These are phyloP conservation scores for Peribatodes rhomboidaria DNA, from an alignment of 2,888 invertebrate species.

Conservation along the genomic window DNA sequence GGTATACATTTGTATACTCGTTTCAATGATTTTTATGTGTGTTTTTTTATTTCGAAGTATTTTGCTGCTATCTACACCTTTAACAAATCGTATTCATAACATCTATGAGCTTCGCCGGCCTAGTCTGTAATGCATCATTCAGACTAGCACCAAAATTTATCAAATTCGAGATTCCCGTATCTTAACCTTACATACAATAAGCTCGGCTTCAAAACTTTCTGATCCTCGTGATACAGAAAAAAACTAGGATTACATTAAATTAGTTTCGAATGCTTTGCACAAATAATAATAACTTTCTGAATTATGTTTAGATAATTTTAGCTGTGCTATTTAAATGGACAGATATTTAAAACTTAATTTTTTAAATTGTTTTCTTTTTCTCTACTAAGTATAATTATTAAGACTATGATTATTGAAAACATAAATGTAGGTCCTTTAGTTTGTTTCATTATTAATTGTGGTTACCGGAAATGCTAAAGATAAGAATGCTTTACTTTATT, in stretches of 20 bases:
- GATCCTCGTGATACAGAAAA: conserved; percentile 13
- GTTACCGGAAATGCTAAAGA: neutral
- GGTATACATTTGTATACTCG: too few relatives aligned
- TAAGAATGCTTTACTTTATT: neutral
- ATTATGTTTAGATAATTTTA: neutral
- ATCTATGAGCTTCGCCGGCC: neutral
- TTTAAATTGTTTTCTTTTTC: neutral
- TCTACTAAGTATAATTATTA: too few relatives aligned
- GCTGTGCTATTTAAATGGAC: neutral
- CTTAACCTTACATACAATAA: neutral
- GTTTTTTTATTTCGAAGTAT: too few relatives aligned
- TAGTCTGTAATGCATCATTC: conserved; percentile 10
- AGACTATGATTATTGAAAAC: neutral
- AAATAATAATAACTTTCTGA: conserved; percentile 1
- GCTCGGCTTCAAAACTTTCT: conserved; percentile 19
- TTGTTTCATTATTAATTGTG: neutral
- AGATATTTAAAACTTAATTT: neutral
- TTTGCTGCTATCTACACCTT: conserved; percentile 2
- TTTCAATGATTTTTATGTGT: too few relatives aligned
- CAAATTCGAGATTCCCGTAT: conserved; percentile 20
- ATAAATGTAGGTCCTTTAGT: neutral
- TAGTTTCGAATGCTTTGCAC: conserved; percentile 19
- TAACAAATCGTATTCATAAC: neutral
- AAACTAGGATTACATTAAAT: conserved; percentile 1
- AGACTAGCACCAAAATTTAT: conserved; percentile 21